Evolutionary conservation across 2,888 invertebrate species (phyloP), one percentile per base, ranked within the genome.

Genomic region (Poecilobothrus nobilitatus): DNA sequence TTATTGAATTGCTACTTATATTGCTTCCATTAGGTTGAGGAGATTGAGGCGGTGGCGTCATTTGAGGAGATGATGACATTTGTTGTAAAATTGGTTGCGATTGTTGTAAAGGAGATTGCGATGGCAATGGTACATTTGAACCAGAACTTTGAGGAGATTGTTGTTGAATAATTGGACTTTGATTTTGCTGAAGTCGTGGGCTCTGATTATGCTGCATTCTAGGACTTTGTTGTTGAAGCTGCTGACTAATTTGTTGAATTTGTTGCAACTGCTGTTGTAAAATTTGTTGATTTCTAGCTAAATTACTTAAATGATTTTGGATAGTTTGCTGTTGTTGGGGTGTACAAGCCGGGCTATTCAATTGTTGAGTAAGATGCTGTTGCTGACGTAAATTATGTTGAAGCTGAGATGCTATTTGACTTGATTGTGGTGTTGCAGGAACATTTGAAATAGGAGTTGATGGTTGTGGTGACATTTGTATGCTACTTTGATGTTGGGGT

Each of bases 41-140:
- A 0, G 80, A 77, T 1, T 78, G 81, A 21, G 81, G 81, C 9
- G 81, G 81, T 4, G 81, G 81, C 0, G 81, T 81, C 80, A 80
- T 81, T 74, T 81, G 81, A 0, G 81, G 80, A 4, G 80, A 80
- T n/a, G 81, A 68, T 6, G 70, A 63, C 12, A 70, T 67, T 20
- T 67, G 71, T 6, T 67, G 67, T 22, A 67, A 65, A 21, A 65
- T 68, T 10, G 34, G 67, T 37, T 67, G 67, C 15, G 33, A 15
- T 33, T 67, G 62, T n/a, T 64, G 37, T 20, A 67, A 21, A 1
- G 64, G 80, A 3, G 80, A 81, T 67, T 80, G 80, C 34, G 79
- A 68, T 66, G 80, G 78, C 3, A 80, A 75, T 0, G 81, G 79
- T 72, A 81, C 73, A 75, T 78, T 79, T 12, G 75, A 27, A 27